These are phyloP conservation scores for Vireo altiloquus DNA, from an alignment of 2,113 vertebrate genomes.

Conservation along the genomic window DNA sequence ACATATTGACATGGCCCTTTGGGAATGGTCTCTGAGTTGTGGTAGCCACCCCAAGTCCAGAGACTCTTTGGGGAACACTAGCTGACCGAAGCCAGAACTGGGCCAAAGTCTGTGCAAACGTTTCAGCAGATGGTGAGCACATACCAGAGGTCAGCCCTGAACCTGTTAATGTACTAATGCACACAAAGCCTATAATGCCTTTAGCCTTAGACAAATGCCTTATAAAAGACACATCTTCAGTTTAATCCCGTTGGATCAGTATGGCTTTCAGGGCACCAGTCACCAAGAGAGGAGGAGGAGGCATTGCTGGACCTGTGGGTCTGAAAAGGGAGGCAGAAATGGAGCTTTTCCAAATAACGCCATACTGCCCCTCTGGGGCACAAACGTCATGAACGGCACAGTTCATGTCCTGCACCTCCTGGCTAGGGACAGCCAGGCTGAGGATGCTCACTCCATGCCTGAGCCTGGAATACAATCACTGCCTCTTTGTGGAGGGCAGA, in stretches of 20 bases:
- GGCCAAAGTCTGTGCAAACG: neutral
- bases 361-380: neutral
- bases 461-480: neutral
- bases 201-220: neutral
- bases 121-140: neutral
- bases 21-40: neutral
- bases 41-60: neutral
- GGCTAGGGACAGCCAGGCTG: neutral
- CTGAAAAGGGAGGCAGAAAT: neutral
- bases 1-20: neutral
- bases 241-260: neutral
- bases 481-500: neutral
- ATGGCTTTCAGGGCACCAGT: neutral
- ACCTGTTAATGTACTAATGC: neutral
- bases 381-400: rapidly evolving
- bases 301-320: neutral
- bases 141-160: neutral
- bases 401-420: rapidly evolving
- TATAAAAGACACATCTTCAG: neutral
- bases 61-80: neutral
- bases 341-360: neutral
- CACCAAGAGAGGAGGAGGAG: neutral
- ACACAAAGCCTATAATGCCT: neutral
- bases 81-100: neutral
- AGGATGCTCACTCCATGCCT: neutral